phyloP scores from a whole-genome alignment of 37 sponge, comb jelly and placozoan species.

The Tethya wilhelma region DNA sequence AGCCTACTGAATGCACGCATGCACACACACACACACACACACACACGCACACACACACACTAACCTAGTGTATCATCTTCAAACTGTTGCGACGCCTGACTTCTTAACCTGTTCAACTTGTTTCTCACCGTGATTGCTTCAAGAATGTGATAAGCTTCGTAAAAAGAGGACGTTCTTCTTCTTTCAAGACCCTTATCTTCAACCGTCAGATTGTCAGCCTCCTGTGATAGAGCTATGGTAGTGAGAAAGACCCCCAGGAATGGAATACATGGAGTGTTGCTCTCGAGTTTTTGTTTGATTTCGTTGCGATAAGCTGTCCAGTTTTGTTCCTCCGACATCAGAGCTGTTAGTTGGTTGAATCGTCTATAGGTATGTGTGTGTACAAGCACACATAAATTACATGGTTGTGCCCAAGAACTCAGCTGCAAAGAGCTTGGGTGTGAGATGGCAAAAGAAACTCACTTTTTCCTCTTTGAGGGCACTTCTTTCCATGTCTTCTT shows the following conservation, averaged over 20 bases:
- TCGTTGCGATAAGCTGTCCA: conserved; percentile 61
- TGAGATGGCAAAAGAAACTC: too few relatives aligned
- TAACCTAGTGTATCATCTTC: too few relatives aligned
- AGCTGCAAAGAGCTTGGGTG: too few relatives aligned
- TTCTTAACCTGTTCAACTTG: conserved; percentile 13
- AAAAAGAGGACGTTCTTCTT: neutral
- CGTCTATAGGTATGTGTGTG: too few relatives aligned
- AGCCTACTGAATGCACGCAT: too few relatives aligned
- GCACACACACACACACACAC: too few relatives aligned
- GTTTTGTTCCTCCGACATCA: conserved; percentile 70
- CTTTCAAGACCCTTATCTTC: neutral
- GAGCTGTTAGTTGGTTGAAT: conserved; percentile 34
- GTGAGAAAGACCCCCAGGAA: conserved; percentile 81
- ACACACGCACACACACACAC: too few relatives aligned
- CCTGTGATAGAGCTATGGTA: conserved; percentile 15
- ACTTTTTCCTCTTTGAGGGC: conserved; percentile 58
- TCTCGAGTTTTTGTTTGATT: neutral
- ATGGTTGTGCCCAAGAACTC: too few relatives aligned
- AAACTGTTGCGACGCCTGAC: too few relatives aligned
- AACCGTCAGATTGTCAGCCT: conserved; percentile 5
- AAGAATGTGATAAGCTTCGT: conserved; percentile 17
- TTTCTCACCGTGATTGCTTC: conserved; percentile 40
- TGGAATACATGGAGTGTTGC: conserved; percentile 53
- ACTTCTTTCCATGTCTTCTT: conserved; percentile 66
- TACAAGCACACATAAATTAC: too few relatives aligned